Evolutionary conservation across 2,888 invertebrate species (phyloP).

Genomic region (Merodon equestris): DNA sequence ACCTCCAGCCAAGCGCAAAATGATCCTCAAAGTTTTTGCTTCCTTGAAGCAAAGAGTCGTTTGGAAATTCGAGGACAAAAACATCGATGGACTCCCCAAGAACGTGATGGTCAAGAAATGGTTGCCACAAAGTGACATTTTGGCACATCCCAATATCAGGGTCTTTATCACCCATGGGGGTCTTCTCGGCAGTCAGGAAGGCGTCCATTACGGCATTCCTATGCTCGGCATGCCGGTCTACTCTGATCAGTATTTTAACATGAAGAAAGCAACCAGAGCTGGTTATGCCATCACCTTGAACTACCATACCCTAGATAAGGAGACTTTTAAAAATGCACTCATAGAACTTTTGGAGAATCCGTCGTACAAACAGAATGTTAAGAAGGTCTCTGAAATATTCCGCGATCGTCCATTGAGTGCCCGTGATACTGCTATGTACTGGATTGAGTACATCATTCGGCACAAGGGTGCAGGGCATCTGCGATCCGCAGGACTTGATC

Average conservation of each 20-base stretch:
- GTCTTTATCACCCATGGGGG: constrained; percentile 79
- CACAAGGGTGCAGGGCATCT: constrained; percentile 78
- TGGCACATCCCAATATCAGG: constrained; percentile 79
- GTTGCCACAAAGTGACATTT: constrained; percentile 80
- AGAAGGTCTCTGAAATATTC: constrained; percentile 75
- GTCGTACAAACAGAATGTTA: constrained; percentile 75
- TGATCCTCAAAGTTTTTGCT: constrained; percentile 78
- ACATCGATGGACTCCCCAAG: constrained; percentile 75
- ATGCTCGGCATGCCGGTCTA: constrained; percentile 79
- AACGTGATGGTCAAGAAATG: constrained; percentile 80
- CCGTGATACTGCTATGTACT: constrained; percentile 77
- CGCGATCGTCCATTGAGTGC: constrained; percentile 76
- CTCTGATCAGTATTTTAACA: constrained; percentile 78
- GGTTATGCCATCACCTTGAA: constrained; percentile 77
- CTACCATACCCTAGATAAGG: constrained; percentile 75
- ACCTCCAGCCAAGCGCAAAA: constrained; percentile 75
- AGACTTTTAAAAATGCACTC: constrained; percentile 72
- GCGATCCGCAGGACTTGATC: constrained; percentile 75
- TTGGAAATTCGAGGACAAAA: constrained; percentile 80
- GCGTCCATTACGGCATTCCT: constrained; percentile 78
- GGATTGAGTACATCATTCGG: constrained; percentile 79
- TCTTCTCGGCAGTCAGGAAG: constrained; percentile 78
- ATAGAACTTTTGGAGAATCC: constrained; percentile 76
- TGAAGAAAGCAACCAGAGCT: constrained; percentile 74
- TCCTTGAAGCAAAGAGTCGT: constrained; percentile 78